A percentile compares a stretch with the other conserved stretches of the same genome.
Conservation (phyloP, 2,797 vertebrate species). For the Aplochiton taeniatus region DNA sequence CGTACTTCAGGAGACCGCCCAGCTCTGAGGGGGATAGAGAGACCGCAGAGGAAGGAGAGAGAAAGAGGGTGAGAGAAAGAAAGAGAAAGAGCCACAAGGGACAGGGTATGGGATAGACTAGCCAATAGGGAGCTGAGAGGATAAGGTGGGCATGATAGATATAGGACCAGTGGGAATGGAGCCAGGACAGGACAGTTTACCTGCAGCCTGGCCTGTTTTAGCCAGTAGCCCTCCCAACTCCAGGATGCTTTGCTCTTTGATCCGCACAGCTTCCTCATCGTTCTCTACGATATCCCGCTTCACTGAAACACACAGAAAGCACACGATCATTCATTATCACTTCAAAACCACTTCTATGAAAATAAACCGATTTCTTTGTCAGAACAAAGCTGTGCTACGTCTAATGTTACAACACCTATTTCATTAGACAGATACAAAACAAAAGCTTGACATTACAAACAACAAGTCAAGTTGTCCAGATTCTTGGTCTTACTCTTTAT, state of each 20-base stretch:
- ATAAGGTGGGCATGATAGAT: too few relatives aligned
- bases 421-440: too few relatives aligned
- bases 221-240: slow-evolving; percentile 92
- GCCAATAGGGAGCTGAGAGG: too few relatives aligned
- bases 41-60: not conserved
- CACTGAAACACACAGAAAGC: slow-evolving; percentile 73
- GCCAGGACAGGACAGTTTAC: too few relatives aligned
- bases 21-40: slow-evolving; percentile 78
- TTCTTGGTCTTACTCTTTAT: too few relatives aligned
- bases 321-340: not conserved
- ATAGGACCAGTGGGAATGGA: too few relatives aligned
- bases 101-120: too few relatives aligned
- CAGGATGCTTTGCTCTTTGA: slow-evolving; percentile 98
- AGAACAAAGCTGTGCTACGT: too few relatives aligned
- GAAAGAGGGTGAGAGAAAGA: not conserved
- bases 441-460: too few relatives aligned
- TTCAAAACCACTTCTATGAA: not conserved
- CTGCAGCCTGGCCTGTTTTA: slow-evolving; percentile 95
- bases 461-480: too few relatives aligned
- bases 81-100: not conserved
- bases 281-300: slow-evolving; percentile 94
- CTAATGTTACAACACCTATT: too few relatives aligned
- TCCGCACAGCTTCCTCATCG: slow-evolving; percentile 93
- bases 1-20: slow-evolving; percentile 95
- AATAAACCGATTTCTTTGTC: not conserved